Base-by-base conservation (phyloP, 30 jellyfish, hydroid and myxozoan genomes). In the Pelagia noctiluca region DNA sequence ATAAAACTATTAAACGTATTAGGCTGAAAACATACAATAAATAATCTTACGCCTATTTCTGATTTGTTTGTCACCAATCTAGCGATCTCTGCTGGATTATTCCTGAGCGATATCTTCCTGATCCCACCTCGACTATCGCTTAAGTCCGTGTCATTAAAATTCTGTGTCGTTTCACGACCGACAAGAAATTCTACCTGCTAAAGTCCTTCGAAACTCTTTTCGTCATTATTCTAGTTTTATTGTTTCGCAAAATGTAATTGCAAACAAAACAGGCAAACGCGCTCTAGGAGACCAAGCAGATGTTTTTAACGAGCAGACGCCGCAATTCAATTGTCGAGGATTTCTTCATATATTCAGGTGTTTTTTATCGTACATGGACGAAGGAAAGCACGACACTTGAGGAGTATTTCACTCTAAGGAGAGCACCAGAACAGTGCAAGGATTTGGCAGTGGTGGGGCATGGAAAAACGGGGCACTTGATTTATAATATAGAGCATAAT, bases 261-360 rank as follows among this genome's bases (percentile, higher is more conserved):
- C 71, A 82, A 82, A 66, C 92, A 82, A 68, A 82, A 82, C 92
- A 82, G 92, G 86, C 92, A 75, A 82, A 24, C 74, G 84, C 92
- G 71, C 86, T 46, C 50, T 50, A 24, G 82, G 86, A 82, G 38
- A 21, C 37, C 26, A 50, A 67, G 62, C 92, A 82, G 74, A 82
- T 82, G 92, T 78, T 78, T 78, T 78, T 30, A 31, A n/a, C n/a
- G 31, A 63, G 46, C 18, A 38, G 22, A 35, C 31, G 42, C 46
- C 69, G 68, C 2, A 37, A 35, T 36, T 23, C 13, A 26, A 62
- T 67, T 26, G 61, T 24, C 25, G 36, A 47, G 82, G 10, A 48
- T 62, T 62, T 42, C 74, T 28, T 62, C 28, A 62, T 23, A 62
- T 2, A 21, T 22, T 3, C 74, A 2, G 48, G 18, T 22, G 23